phyloP scores from a whole-genome alignment of 2,888 invertebrate species.

The Cenopis cana region DNA sequence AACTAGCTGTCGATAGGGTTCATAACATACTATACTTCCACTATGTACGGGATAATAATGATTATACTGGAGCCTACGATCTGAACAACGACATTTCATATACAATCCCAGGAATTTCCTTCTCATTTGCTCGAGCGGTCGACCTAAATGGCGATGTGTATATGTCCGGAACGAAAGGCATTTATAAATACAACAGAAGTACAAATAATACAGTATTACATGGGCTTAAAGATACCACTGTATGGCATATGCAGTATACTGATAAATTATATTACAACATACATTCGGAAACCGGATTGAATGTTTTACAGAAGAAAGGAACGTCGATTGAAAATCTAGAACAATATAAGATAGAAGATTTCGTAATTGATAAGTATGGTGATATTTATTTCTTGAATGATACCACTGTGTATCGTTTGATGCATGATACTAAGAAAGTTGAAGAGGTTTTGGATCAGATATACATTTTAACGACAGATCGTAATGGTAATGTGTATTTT shows the following conservation, averaged over 20 bases:
- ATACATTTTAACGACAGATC: conserved; percentile 65
- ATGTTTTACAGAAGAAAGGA: conserved; percentile 58
- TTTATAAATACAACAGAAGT: conserved; percentile 61
- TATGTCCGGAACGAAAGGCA: conserved; percentile 63
- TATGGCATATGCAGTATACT: conserved; percentile 70
- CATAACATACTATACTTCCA: conserved; percentile 69
- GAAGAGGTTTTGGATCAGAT: conserved; percentile 60
- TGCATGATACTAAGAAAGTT: conserved; percentile 58
- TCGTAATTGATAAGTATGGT: conserved; percentile 64
- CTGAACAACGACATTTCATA: conserved; percentile 60
- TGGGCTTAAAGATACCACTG: conserved; percentile 62
- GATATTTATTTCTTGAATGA: conserved; percentile 70
- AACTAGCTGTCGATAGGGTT: conserved; percentile 66
- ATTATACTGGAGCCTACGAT: conserved; percentile 66
- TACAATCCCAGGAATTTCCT: conserved; percentile 58
- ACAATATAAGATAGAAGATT: conserved; percentile 65
- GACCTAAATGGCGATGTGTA: conserved; percentile 64
- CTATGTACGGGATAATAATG: conserved; percentile 58
- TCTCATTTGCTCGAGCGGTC: conserved; percentile 68
- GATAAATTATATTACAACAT: conserved; percentile 63
- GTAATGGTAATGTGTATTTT: conserved; percentile 62
- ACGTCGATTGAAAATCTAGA: background rate
- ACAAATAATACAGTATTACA: conserved; percentile 55
- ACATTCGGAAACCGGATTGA: conserved; percentile 61
- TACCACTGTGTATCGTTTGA: conserved; percentile 60